phyloP scores from a whole-genome alignment of 2,888 invertebrate species.

The Cerastoderma edule region DNA sequence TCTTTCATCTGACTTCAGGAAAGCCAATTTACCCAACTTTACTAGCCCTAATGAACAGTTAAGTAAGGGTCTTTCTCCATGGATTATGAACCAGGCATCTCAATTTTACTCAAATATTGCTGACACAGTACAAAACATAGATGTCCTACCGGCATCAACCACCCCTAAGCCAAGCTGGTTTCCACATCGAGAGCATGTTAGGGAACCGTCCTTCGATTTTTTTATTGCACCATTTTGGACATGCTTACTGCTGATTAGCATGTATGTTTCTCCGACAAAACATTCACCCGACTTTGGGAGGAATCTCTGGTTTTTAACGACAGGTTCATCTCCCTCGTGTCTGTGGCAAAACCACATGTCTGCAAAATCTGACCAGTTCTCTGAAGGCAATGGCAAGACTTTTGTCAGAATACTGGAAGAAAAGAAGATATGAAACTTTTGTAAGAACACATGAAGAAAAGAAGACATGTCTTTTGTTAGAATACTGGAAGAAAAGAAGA shows the following conservation, averaged over 20 bases:
- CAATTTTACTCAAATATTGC: too few species aligned
- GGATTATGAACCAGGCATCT: too few species aligned
- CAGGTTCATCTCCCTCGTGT: constrained; percentile 43
- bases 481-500: constrained; percentile 23
- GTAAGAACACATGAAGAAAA: neutral
- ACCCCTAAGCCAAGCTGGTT: constrained; percentile 63
- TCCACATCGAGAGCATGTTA: constrained; percentile 70
- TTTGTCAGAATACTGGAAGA: constrained; percentile 69
- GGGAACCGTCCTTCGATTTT: constrained; percentile 43
- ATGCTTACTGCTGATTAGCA: constrained; percentile 64
- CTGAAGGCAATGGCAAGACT: constrained; percentile 77
- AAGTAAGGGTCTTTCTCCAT: too few species aligned
- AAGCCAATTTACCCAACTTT: too few species aligned
- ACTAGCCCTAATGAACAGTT: too few species aligned
- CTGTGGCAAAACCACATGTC: constrained; percentile 80
- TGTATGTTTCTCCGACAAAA: constrained; percentile 73
- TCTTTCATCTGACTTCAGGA: too few species aligned
- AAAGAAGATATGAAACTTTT: constrained; percentile 6
- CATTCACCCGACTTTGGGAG: constrained; percentile 70
- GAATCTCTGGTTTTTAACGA: constrained; percentile 22
- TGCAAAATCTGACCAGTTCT: constrained; percentile 77
- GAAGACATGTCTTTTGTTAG: neutral
- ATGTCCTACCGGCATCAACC: neutral
- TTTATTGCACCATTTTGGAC: constrained; percentile 52
- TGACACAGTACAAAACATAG: too few species aligned